Percentiles rank a stretch among this genome's conserved stretches.
These are phyloP conservation scores for Climacteris rufus DNA, from an alignment of 2,113 vertebrate genomes.

Conservation along the genomic window DNA sequence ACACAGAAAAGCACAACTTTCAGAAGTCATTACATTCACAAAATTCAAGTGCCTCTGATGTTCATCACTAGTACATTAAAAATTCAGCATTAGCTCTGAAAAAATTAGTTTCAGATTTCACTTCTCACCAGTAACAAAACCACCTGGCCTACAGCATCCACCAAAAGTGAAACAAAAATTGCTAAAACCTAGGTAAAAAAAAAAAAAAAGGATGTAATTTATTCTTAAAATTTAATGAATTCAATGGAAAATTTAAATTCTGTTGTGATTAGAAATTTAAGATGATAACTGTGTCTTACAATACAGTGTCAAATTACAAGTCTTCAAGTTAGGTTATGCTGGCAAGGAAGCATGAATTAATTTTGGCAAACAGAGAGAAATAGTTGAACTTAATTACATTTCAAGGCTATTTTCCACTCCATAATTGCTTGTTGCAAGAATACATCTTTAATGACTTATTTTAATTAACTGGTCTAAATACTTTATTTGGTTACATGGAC, in stretches of 20 bases:
- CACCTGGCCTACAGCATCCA: background rate
- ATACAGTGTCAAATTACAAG: background rate
- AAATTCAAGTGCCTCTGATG: background rate
- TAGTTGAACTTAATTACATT: slow-evolving; percentile 2
- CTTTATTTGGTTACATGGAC: background rate
- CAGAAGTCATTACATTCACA: background rate
- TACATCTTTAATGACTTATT: background rate
- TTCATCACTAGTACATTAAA: background rate
- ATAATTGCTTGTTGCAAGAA: background rate
- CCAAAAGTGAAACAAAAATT: background rate
- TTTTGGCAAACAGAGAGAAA: background rate
- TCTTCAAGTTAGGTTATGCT: background rate
- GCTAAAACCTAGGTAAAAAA: background rate
- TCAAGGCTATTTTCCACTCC: background rate
- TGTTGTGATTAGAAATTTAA: background rate
- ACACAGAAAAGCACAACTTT: background rate
- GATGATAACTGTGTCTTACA: background rate
- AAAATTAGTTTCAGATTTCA: background rate
- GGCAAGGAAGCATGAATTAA: background rate
- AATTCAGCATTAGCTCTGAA: background rate
- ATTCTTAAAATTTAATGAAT: background rate
- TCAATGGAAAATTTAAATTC: background rate
- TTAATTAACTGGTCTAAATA: slow-evolving; percentile 29
- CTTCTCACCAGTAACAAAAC: background rate
- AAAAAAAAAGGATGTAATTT: background rate